Evolutionary conservation across 2,888 invertebrate genomes (phyloP).

Genomic region (Ornithoptera alexandrae): DNA sequence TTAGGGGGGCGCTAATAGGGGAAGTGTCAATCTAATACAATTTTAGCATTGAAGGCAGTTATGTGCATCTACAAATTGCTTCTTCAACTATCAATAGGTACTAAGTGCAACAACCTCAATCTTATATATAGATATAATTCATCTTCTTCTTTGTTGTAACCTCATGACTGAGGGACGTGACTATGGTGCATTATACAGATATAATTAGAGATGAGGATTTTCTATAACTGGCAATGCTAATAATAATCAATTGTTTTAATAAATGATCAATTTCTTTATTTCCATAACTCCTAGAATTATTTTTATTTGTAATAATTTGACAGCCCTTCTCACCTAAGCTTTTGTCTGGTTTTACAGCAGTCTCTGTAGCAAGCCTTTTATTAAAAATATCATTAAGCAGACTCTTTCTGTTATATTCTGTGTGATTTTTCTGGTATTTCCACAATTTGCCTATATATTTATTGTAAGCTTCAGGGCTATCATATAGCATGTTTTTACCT

Average conservation of each 20-base stretch:
- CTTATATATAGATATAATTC: not conserved
- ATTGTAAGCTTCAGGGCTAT: conserved; percentile 48
- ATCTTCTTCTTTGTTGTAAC: too few relatives aligned
- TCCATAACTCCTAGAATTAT: not conserved
- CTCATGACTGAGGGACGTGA: too few relatives aligned
- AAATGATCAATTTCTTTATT: not conserved
- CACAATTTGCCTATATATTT: conserved; percentile 57
- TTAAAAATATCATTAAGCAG: conserved; percentile 61
- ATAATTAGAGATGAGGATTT: not conserved
- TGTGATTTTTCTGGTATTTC: conserved; percentile 53
- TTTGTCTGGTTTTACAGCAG: conserved; percentile 48
- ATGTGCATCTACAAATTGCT: not conserved
- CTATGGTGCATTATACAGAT: not conserved
- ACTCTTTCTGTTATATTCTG: conserved; percentile 54
- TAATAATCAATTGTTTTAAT: not conserved
- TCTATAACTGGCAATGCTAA: not conserved
- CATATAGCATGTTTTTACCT: conserved; percentile 63
- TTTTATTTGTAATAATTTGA: not conserved
- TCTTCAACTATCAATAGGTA: not conserved
- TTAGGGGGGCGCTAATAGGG: not conserved
- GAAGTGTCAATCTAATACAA: not conserved
- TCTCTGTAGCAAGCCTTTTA: conserved; percentile 53
- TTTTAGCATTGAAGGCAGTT: not conserved
- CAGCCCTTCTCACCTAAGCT: conserved; percentile 47
- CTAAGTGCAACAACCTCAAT: not conserved